A percentile compares a stretch with the other conserved stretches of the same genome.
Conservation (phyloP, 2,888 invertebrate species). For the Yponomeuta cagnagella region DNA sequence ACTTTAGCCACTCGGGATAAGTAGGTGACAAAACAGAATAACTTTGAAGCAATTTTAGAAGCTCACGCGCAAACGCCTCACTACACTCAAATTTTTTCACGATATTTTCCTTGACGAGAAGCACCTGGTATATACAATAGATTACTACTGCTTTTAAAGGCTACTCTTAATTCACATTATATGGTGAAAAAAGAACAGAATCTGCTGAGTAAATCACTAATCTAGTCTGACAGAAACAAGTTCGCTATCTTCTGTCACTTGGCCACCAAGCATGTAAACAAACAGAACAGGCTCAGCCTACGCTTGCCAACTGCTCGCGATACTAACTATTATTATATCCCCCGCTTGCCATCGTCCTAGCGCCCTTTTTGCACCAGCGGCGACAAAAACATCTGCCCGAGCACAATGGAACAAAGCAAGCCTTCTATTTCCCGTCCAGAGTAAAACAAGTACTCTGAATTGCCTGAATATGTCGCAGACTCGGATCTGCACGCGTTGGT, state of each 20-base stretch:
- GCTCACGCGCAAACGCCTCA: no score
- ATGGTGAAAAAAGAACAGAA: no score
- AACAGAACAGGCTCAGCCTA: constrained; percentile 33
- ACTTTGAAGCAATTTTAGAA: no score
- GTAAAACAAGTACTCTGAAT: neutral
- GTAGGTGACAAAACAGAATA: no score
- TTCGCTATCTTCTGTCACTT: constrained; percentile 18
- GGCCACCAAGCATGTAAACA: constrained; percentile 25
- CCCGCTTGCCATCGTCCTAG: constrained; percentile 38
- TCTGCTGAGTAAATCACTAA: no score
- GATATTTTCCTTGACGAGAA: no score
- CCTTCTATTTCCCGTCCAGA: neutral
- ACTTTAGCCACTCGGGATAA: no score
- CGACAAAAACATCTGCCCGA: neutral
- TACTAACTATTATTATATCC: constrained; percentile 52
- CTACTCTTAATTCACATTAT: no score
- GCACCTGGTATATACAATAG: no score
- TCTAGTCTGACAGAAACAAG: constrained; percentile 4
- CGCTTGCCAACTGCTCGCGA: constrained; percentile 60
- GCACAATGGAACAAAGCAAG: neutral
- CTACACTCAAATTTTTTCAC: constrained; percentile 11
- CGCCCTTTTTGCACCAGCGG: constrained; percentile 20
- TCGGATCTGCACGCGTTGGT: no score
- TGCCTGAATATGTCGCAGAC: no score
- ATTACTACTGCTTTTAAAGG: no score